phyloP scores from a whole-genome alignment of 1,140 invertebrate species.

The Eciton burchellii region DNA sequence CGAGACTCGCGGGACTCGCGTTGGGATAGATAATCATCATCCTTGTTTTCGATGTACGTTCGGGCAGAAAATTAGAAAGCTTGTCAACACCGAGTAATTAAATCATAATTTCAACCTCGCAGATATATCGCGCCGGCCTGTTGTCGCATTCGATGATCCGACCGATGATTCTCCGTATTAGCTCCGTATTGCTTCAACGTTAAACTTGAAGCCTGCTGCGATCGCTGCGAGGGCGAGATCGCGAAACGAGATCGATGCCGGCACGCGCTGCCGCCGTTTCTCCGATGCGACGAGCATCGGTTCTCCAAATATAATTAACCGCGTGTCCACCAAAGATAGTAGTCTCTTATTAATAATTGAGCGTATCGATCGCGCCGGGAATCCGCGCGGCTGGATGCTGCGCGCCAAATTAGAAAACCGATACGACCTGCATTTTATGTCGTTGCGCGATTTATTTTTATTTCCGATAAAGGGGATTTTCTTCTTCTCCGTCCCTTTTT shows the following conservation, averaged over 20 bases:
- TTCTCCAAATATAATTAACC: slow-evolving; percentile 56
- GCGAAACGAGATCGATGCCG: slow-evolving; percentile 27
- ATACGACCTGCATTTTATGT: slow-evolving; percentile 59
- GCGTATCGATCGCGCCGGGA: slow-evolving; percentile 31
- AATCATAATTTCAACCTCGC: slow-evolving; percentile 38
- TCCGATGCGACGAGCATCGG: slow-evolving; percentile 27
- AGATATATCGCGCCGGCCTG: slow-evolving; percentile 9
- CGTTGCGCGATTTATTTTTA: slow-evolving; percentile 47
- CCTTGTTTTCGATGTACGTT: slow-evolving; percentile 6
- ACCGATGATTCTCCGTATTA: too few relatives aligned
- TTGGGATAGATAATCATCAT: slow-evolving; percentile 38
- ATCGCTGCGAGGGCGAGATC: slow-evolving; percentile 1
- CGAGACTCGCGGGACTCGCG: too few relatives aligned
- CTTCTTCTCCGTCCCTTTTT: slow-evolving; percentile 1
- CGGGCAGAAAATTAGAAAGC: slow-evolving; percentile 41
- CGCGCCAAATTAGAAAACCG: slow-evolving; percentile 53
- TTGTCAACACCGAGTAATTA: slow-evolving; percentile 44
- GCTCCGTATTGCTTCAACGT: too few relatives aligned
- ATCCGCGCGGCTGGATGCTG: slow-evolving; percentile 30
- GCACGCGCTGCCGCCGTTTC: slow-evolving; percentile 45
- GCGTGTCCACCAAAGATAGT: slow-evolving; percentile 37
- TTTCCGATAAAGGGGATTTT: slow-evolving; percentile 41
- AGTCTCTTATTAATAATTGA: slow-evolving; percentile 59
- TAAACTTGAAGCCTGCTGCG: too few relatives aligned
- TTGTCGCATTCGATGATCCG: slow-evolving; percentile 16